Percentiles rank a stretch among this genome's conserved stretches.
Evolutionary conservation across 2,797 vertebrate genomes (phyloP).

Genomic region (Ispidina lecontei): DNA sequence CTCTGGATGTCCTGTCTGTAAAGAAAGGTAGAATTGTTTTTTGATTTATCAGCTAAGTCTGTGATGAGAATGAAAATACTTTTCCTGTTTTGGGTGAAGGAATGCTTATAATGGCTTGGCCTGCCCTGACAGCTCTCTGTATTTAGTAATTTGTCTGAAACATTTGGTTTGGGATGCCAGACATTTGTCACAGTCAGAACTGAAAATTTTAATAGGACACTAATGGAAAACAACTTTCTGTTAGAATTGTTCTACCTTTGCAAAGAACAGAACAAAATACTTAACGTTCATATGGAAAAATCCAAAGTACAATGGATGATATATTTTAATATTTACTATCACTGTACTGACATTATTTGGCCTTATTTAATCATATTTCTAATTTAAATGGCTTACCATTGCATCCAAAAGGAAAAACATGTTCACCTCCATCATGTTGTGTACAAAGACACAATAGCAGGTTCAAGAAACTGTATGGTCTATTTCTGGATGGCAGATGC

Average conservation of each 20-base stretch:
- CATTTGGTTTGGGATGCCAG: neutral
- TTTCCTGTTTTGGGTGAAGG: neutral
- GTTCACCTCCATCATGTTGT: conserved; percentile 57
- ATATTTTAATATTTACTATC: neutral
- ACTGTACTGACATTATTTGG: conserved; percentile 11
- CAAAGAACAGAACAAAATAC: neutral
- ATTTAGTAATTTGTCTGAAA: neutral
- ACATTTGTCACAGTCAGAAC: neutral
- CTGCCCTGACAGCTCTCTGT: neutral
- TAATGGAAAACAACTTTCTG: neutral
- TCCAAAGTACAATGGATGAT: neutral
- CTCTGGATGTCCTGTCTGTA: neutral
- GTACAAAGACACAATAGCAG: conserved; percentile 64
- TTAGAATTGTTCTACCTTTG: neutral
- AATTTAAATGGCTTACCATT: conserved; percentile 65
- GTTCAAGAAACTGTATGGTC: conserved; percentile 53
- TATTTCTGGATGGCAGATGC: conserved; percentile 76
- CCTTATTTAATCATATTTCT: conserved; percentile 57
- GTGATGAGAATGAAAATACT: neutral
- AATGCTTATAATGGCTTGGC: neutral
- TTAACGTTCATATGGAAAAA: neutral
- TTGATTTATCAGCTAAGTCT: neutral
- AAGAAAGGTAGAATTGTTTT: neutral
- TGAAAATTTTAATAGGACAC: neutral
- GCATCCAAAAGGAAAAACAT: conserved; percentile 67